A percentile compares a stretch with the other conserved stretches of the same genome.
phyloP scores from a whole-genome alignment of 2,113 vertebrate species.

The Dinomys branickii region DNA sequence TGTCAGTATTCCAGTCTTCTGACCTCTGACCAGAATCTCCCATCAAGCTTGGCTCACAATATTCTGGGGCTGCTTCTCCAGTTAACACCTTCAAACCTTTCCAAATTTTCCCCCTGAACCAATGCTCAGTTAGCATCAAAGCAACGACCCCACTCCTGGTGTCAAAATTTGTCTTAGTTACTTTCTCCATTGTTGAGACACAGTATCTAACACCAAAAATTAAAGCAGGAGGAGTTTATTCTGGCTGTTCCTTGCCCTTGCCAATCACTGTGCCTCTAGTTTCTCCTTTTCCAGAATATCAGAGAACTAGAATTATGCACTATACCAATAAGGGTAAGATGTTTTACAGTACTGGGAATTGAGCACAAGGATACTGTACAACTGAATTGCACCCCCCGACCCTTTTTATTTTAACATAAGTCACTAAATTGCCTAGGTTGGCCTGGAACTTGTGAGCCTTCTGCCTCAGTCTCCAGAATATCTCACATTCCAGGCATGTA shows the following conservation, averaged over 20 bases:
- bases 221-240: background rate
- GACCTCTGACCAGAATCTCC: background rate
- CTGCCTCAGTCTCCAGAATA: background rate
- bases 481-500: background rate
- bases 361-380: background rate
- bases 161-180: background rate
- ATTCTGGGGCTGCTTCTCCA: background rate
- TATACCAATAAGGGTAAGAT: background rate
- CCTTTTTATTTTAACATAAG: background rate
- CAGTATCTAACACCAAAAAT: background rate
- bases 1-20: background rate
- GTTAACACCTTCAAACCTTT: background rate
- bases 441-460: background rate
- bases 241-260: background rate
- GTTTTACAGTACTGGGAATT: background rate
- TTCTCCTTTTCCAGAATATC: constrained; percentile 18
- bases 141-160: background rate
- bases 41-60: background rate
- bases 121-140: background rate
- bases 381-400: background rate
- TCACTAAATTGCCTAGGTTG: background rate
- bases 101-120: background rate
- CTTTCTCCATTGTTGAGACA: background rate
- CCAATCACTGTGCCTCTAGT: background rate
- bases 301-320: background rate